Evolutionary conservation across 2,113 vertebrate genomes (phyloP).

Genomic region (Mirounga angustirostris): DNA sequence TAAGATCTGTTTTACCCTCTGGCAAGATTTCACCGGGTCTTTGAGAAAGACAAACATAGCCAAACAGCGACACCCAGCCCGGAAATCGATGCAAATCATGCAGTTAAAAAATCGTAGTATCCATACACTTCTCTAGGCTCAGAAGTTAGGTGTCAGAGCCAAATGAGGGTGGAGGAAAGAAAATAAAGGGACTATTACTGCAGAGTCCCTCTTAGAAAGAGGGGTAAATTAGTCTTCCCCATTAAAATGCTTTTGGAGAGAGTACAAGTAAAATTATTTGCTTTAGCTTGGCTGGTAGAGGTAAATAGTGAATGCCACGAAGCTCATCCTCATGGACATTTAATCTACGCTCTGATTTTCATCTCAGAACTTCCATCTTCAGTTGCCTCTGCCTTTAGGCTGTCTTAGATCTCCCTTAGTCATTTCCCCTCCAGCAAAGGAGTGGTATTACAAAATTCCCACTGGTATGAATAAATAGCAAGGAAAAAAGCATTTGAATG

Average conservation of each 20-base stretch:
- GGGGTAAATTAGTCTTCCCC: background rate
- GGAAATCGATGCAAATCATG: conserved; percentile 35
- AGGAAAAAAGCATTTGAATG: background rate
- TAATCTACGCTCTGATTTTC: background rate
- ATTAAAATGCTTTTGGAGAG: background rate
- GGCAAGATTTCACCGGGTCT: conserved; percentile 43
- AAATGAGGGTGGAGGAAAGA: background rate
- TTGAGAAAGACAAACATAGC: conserved; percentile 72
- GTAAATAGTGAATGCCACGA: background rate
- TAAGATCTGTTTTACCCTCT: conserved; percentile 46
- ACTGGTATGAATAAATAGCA: background rate
- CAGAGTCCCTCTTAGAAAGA: background rate
- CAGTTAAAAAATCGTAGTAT: background rate
- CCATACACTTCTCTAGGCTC: background rate
- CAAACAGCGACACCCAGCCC: conserved; percentile 79
- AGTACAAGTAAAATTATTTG: background rate
- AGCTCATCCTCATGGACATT: background rate
- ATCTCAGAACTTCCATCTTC: background rate
- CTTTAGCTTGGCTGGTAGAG: background rate
- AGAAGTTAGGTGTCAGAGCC: background rate
- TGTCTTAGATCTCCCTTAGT: background rate
- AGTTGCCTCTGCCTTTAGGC: background rate
- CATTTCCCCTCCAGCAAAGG: background rate
- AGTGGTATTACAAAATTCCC: background rate
- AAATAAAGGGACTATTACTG: background rate